phyloP scores from a whole-genome alignment of 2,113 vertebrate genomes.

The Tautogolabrus adspersus region DNA sequence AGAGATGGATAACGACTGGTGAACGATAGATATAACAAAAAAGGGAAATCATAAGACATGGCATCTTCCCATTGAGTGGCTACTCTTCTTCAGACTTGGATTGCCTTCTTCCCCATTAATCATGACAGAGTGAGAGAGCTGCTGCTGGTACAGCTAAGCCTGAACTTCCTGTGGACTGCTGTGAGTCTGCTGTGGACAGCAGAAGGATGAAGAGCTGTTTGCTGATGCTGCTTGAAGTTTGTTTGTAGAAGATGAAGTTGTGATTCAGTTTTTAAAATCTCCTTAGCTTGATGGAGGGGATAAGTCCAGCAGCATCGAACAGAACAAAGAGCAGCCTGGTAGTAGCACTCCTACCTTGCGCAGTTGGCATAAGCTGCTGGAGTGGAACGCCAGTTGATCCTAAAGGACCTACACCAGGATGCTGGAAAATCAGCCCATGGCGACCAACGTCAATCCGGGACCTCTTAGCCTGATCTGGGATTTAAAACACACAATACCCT shows the following conservation, averaged over 20 bases:
- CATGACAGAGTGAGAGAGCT: constrained; percentile 67
- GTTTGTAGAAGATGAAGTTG: constrained; percentile 71
- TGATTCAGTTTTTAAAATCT: constrained; percentile 65
- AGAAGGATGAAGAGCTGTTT: constrained; percentile 72
- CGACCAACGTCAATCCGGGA: constrained; percentile 98
- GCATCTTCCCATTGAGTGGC: constrained; percentile 80
- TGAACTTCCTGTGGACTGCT: constrained; percentile 75
- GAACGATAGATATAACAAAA: constrained; percentile 69
- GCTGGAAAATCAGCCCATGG: constrained; percentile 99
- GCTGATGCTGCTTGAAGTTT: constrained; percentile 74
- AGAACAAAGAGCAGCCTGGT: constrained; percentile 81
- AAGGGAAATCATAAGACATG: constrained; percentile 78
- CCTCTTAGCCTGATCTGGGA: constrained; percentile 99
- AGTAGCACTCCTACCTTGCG: constrained; percentile 96
- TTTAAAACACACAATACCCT: constrained; percentile 90
- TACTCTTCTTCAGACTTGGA: constrained; percentile 80
- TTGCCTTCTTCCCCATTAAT: constrained; percentile 78
- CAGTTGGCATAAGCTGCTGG: constrained; percentile 99
- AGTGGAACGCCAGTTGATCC: constrained; percentile 96
- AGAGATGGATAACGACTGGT: constrained; percentile 70
- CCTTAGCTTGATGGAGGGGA: constrained; percentile 60
- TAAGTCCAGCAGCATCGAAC: constrained; percentile 79
- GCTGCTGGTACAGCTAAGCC: constrained; percentile 71
- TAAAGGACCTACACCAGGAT: constrained; percentile 93
- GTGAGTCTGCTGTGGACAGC: constrained; percentile 59